A percentile compares a stretch with the other conserved stretches of the same genome.
phyloP scores from a whole-genome alignment of 2,113 vertebrate species.

The Vulpes lagopus region DNA sequence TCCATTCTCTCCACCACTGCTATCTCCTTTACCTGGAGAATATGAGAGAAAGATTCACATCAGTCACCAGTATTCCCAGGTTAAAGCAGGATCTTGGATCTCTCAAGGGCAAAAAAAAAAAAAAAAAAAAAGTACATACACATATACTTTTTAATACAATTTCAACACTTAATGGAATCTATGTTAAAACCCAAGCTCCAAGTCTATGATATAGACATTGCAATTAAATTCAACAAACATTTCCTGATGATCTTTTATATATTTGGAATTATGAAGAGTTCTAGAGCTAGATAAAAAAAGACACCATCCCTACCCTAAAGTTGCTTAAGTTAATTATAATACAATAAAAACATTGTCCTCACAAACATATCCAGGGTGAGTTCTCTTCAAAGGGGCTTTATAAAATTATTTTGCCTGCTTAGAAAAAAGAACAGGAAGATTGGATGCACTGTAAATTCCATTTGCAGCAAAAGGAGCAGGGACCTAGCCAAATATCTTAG shows the following conservation, averaged over 20 bases:
- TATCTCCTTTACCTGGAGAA: background rate
- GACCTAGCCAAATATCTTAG: background rate
- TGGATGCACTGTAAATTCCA: background rate
- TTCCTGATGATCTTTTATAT: background rate
- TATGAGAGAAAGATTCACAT: background rate
- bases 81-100: background rate
- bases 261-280: background rate
- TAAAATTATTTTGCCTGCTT: slow-evolving; percentile 24
- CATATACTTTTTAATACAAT: background rate
- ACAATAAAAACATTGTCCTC: slow-evolving; percentile 1
- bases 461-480: background rate
- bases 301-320: background rate
- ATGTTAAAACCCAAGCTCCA: slow-evolving; percentile 4
- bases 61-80: background rate
- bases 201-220: background rate
- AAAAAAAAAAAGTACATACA: background rate
- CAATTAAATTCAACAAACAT: background rate
- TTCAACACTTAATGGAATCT: background rate
- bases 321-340: background rate
- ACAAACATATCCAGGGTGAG: background rate
- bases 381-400: slow-evolving; percentile 1
- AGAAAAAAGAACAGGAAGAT: background rate
- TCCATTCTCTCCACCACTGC: background rate
- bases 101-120: background rate
- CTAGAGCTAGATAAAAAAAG: background rate